Evolutionary conservation across 2,797 vertebrate species (phyloP).

Genomic region (Sebastes cheni): DNA sequence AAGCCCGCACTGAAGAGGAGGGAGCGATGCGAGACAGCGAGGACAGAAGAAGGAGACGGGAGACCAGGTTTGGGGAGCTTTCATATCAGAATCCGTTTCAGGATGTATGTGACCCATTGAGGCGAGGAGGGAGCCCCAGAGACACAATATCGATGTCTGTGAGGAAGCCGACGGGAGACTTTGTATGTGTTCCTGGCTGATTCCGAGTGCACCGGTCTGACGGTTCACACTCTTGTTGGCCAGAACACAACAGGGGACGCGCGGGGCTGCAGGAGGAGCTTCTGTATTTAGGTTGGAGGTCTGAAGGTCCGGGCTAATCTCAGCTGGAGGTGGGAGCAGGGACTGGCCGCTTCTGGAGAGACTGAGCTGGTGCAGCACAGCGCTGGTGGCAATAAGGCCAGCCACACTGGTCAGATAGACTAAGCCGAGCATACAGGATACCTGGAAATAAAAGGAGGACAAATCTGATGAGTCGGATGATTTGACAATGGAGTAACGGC

Average conservation of each 20-base stretch:
- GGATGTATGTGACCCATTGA: slow-evolving; percentile 74
- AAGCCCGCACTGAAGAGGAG: slow-evolving; percentile 71
- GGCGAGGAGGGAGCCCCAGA: slow-evolving; percentile 85
- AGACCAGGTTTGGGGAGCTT: slow-evolving; percentile 47
- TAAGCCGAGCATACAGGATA: slow-evolving; percentile 90
- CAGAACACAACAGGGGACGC: slow-evolving; percentile 59
- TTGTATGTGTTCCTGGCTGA: neutral
- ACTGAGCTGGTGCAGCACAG: slow-evolving; percentile 85
- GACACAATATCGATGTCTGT: slow-evolving; percentile 76
- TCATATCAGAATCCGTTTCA: slow-evolving; percentile 18
- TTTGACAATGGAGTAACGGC: too few species aligned
- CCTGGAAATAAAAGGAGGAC: slow-evolving; percentile 67
- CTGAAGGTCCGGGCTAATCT: slow-evolving; percentile 41
- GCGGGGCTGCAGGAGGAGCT: slow-evolving; percentile 7
- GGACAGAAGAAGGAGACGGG: slow-evolving; percentile 66
- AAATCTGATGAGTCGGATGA: too few species aligned
- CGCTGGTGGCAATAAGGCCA: slow-evolving; percentile 85
- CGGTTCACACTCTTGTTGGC: slow-evolving; percentile 74
- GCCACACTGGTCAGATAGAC: slow-evolving; percentile 93
- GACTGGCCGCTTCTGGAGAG: slow-evolving; percentile 62
- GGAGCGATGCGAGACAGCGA: slow-evolving; percentile 71
- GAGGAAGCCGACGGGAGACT: slow-evolving; percentile 20
- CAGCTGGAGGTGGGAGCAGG: neutral
- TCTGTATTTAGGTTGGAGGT: slow-evolving; percentile 49
- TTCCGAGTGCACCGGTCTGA: slow-evolving; percentile 1